Evolutionary conservation across 2,113 vertebrate species (phyloP), one percentile per base, ranked within the genome.

Genomic region (Perca schrenkii): DNA sequence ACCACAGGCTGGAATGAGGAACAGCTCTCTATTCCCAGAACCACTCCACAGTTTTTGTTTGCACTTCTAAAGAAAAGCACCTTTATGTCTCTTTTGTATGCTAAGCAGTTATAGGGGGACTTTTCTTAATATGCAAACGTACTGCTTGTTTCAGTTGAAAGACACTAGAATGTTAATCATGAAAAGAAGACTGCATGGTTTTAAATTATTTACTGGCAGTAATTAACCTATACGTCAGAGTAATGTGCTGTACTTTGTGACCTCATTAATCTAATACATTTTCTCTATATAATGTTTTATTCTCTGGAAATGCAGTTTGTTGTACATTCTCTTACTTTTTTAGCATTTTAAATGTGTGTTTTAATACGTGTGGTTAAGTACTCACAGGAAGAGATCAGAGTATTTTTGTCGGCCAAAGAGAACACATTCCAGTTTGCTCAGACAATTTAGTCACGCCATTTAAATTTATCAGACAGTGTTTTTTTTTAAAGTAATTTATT

Each of bases 401-500:
- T 52, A 19, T 52, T 52, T 36, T 25, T 40, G 10, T 13, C 1
- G 6, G 21, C 15, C 72, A 62, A 63, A 40, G 8, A 22, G 34
- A 31, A 46, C 17, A 28, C n/a, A 43, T 43, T 43, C 2, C 13
- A 8, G 8, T 46, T 47, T 73, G 58, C n/a, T 36, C 19, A 54
- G 19, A 69, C 2, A 2, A 6, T 60, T 61, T 34, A 3, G 2
- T n/a, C 50, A 15, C 43, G 31, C 43, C 7, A 52, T 31, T 10
- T 43, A 2, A 49, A n/a, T 65, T 31, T 31, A 17, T 34, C 4
- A 34, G 28, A 53, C 17, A 10, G 8, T 36, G 8, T 15, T 54
- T 68, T 13, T 65, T 47, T 28, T 1, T 15, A 40, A 40, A 40
- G 7, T 16, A 19, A 11, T 47, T 87, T 87, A 85, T 84, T 89